These are phyloP conservation scores for Leptobrachium leishanense DNA, from an alignment of 2,113 vertebrate genomes.

Conservation along the genomic window DNA sequence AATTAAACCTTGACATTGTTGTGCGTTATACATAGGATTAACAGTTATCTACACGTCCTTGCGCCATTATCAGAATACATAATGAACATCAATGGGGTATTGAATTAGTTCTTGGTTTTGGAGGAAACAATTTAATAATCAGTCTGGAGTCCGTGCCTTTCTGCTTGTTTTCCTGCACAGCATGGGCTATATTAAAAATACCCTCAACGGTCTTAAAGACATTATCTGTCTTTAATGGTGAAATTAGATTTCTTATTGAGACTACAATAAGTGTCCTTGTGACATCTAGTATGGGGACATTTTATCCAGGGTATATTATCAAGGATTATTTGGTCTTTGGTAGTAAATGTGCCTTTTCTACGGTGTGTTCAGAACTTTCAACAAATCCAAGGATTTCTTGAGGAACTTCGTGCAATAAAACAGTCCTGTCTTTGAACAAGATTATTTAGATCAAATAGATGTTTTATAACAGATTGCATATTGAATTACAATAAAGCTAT, in stretches of 20 bases:
- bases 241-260: slow-evolving; percentile 19
- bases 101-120: not conserved
- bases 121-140: slow-evolving; percentile 2
- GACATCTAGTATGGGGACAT: not conserved
- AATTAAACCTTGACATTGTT: slow-evolving; percentile 55
- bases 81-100: not conserved
- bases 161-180: slow-evolving; percentile 9
- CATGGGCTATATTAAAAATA: slow-evolving; percentile 11
- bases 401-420: not conserved
- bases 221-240: slow-evolving; percentile 2
- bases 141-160: not conserved
- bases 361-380: not conserved
- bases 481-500: no score
- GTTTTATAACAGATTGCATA: no score
- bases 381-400: not conserved
- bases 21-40: slow-evolving; percentile 27
- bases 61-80: slow-evolving; percentile 21
- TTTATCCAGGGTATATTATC: not conserved
- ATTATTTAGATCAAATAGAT: not conserved
- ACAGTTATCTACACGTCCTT: slow-evolving; percentile 34
- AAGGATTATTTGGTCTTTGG: not conserved
- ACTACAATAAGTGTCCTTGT: not conserved
- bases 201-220: not conserved
- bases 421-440: not conserved
- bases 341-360: not conserved